phyloP scores from a whole-genome alignment of 2,888 invertebrate species.

The Drosophila neotestacea region DNA sequence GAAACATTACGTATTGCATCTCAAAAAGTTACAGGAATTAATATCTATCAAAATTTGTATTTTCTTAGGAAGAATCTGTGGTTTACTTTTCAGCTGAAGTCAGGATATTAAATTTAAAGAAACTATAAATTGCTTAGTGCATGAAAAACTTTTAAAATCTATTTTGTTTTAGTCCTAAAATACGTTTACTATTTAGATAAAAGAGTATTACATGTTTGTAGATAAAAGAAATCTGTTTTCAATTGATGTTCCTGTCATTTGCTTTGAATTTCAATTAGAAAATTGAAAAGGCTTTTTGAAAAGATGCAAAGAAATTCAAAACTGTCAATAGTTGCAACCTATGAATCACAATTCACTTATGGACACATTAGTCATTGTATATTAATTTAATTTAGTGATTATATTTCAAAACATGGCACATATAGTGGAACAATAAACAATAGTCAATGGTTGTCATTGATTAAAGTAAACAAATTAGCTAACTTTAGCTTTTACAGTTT shows the following conservation, averaged over 20 bases:
- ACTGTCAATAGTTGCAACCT: neutral
- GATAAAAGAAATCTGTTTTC: neutral
- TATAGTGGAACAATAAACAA: neutral
- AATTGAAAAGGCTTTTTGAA: neutral
- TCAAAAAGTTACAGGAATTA: no score
- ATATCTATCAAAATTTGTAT: no score
- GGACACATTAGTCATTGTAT: constrained; percentile 5
- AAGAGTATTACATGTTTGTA: no score
- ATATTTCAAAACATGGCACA: constrained; percentile 11
- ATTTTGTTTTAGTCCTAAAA: no score
- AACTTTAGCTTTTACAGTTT: neutral
- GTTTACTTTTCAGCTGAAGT: no score
- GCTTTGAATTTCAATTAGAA: neutral
- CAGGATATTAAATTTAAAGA: no score
- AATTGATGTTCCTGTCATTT: neutral
- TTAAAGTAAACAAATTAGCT: constrained; percentile 1
- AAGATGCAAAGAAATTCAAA: neutral
- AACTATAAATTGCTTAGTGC: no score
- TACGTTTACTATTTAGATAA: no score
- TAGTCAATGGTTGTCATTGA: neutral
- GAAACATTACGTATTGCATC: no score
- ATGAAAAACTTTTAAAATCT: no score
- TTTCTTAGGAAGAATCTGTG: no score
- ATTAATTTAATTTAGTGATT: neutral
- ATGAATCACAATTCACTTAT: constrained; percentile 7